These are phyloP conservation scores for Carollia perspicillata DNA, from an alignment of 2,113 vertebrate species.

Conservation along the genomic window DNA sequence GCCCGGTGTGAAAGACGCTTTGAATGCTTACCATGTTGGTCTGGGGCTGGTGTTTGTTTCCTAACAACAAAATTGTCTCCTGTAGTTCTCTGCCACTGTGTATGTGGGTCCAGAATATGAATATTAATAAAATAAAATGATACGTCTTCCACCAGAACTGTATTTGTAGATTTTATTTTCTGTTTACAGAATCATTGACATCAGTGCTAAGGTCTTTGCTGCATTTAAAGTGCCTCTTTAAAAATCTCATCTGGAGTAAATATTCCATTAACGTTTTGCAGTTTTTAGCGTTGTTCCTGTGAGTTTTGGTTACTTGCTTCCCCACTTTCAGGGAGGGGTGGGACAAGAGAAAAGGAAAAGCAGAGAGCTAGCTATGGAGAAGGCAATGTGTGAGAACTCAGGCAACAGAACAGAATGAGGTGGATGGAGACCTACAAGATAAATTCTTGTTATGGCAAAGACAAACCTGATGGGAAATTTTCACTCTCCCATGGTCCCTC, in stretches of 20 bases:
- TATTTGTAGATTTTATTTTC: conserved; percentile 72
- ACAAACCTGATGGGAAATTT: background rate
- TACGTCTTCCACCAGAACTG: conserved; percentile 61
- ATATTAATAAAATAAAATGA: conserved; percentile 66
- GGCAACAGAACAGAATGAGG: background rate
- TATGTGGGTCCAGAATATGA: conserved; percentile 16
- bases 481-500: background rate
- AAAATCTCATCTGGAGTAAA: conserved; percentile 64
- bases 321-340: background rate
- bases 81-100: background rate
- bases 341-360: background rate
- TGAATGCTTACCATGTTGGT: background rate
- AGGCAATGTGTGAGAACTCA: background rate
- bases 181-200: conserved; percentile 62
- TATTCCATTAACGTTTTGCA: conserved; percentile 46
- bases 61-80: background rate
- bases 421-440: background rate
- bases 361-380: background rate
- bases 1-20: background rate
- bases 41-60: conserved; percentile 19
- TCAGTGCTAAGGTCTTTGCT: conserved; percentile 34
- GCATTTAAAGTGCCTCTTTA: conserved; percentile 76
- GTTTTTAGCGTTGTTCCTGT: conserved; percentile 41
- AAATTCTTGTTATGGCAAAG: background rate
- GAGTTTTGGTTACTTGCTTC: background rate